Base-by-base conservation (phyloP, 2,888 invertebrate genomes). In the Tenthredo amoena region DNA sequence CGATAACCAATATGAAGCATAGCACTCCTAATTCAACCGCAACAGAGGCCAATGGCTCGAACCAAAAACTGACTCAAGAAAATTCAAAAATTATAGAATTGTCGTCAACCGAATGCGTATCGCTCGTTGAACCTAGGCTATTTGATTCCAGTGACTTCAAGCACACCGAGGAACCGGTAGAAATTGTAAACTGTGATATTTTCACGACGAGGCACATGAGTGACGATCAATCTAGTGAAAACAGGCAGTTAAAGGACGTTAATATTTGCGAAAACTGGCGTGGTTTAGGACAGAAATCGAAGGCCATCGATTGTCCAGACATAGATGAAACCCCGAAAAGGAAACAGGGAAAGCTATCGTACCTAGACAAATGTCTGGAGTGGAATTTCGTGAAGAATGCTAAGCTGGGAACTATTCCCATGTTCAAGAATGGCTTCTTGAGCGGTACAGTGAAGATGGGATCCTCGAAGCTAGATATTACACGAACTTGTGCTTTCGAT, bases 401-500 rank as follows among this genome's bases (percentile, higher is more conserved):
- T 1, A 47, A 1, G 21, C 6, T 77, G 9, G 26, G 47, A 21
- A 77, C 76, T 1, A 21, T 77, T 10, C 76, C 50, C 1, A 50
- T 77, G 26, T 77, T 77, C 47, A 47, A 10, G 9, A 77, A 77
- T 26, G 76, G 76, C 1, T 77, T 77, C 12, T 6, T 31, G 34
- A 47, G 76, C 43, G 76, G 76, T 1, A 50, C 47, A 0, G 47
- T 77, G 12, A n/a, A 21, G 26, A 77, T 77, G 2, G 26, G 10
- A 26, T 21, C 6, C 2, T 2, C 9, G 9, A 77, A 50, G 10
- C 6, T 77, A 31, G 21, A 77, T 50, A 12, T 77, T 21, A 77
- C n/a, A 15, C 2, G 31, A 47, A 77, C 76, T 50, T 77, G 76
- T 50, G 47, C 76, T 2, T 77, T 50, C 47, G 76, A 77, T 26